Evolutionary conservation across 2,888 invertebrate genomes (phyloP).

Genomic region (Salpingus planirostris): DNA sequence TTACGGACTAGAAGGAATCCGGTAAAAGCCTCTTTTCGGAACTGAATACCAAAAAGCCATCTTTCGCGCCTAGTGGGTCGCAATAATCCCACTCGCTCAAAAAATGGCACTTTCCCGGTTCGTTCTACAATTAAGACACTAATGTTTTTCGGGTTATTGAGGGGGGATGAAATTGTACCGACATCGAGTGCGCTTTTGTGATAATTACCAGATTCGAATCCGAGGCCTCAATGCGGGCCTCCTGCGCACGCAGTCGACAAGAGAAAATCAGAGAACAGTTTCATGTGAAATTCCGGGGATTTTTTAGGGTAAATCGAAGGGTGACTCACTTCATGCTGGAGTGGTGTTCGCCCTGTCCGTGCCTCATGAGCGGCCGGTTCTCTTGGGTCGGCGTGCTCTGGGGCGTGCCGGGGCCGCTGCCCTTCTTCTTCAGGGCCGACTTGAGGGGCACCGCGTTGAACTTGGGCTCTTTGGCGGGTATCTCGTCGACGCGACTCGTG

Average conservation of each 20-base stretch:
- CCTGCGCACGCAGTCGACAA: constrained; percentile 50
- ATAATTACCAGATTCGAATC: constrained; percentile 82
- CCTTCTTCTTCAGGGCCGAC: constrained; percentile 83
- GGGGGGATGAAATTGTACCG: too few species aligned
- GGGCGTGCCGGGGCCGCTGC: constrained; percentile 48
- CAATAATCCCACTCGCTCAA: too few species aligned
- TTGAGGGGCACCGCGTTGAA: constrained; percentile 87
- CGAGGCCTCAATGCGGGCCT: constrained; percentile 83
- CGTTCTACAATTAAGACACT: too few species aligned
- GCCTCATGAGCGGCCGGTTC: constrained; percentile 53
- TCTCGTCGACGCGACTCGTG: constrained; percentile 80
- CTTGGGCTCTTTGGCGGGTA: constrained; percentile 81
- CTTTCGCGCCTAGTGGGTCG: too few species aligned
- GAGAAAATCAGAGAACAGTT: constrained; percentile 5
- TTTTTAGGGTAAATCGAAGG: too few species aligned
- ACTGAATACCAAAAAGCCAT: too few species aligned
- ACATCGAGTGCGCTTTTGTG: too few species aligned
- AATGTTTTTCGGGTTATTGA: too few species aligned
- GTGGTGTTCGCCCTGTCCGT: constrained; percentile 57
- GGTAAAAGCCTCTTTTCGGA: too few species aligned
- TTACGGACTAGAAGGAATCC: too few species aligned
- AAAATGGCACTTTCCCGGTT: too few species aligned
- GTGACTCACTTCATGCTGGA: constrained; percentile 79
- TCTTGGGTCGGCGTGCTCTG: constrained; percentile 66
- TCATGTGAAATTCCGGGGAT: neutral